Conservation (phyloP, 1,140 invertebrate genomes). For the Drosophila melanica region DNA sequence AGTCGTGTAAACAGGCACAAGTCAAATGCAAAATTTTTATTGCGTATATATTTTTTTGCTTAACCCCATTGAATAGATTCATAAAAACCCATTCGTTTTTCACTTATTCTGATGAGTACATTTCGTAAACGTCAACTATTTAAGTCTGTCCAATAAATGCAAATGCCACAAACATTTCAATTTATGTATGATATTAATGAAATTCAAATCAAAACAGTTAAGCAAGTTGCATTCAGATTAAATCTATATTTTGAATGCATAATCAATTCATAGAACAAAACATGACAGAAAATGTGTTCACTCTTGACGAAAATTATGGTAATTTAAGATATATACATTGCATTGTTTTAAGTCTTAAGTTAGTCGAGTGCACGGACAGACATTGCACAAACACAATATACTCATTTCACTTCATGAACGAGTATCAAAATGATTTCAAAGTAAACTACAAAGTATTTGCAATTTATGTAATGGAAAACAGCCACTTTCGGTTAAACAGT, state of each 20-base stretch:
- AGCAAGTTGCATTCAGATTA: too few relatives aligned
- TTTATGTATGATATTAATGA: not conserved
- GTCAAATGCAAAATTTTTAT: conserved; percentile 21
- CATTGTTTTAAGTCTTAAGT: too few relatives aligned
- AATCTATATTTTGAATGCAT: not conserved
- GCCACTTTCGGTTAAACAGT: not conserved
- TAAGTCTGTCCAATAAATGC: not conserved
- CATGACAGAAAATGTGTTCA: too few relatives aligned
- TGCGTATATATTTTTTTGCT: conserved; percentile 9
- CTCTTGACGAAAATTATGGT: too few relatives aligned
- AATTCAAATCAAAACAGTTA: not conserved
- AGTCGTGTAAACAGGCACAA: conserved; percentile 45
- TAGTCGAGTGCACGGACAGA: too few relatives aligned
- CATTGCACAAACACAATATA: too few relatives aligned
- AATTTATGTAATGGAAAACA: too few relatives aligned
- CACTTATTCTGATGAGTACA: not conserved
- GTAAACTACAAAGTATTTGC: too few relatives aligned
- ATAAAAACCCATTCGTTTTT: conserved; percentile 16
- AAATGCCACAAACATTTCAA: not conserved
- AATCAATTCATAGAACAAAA: too few relatives aligned
- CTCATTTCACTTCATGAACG: too few relatives aligned
- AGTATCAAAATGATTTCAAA: too few relatives aligned
- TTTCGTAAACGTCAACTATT: not conserved
- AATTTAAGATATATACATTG: not conserved
- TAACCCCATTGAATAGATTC: conserved; percentile 11